Evolutionary conservation across 92 coral and sea anemone genomes (phyloP).

Genomic region (Heteractis magnifica): DNA sequence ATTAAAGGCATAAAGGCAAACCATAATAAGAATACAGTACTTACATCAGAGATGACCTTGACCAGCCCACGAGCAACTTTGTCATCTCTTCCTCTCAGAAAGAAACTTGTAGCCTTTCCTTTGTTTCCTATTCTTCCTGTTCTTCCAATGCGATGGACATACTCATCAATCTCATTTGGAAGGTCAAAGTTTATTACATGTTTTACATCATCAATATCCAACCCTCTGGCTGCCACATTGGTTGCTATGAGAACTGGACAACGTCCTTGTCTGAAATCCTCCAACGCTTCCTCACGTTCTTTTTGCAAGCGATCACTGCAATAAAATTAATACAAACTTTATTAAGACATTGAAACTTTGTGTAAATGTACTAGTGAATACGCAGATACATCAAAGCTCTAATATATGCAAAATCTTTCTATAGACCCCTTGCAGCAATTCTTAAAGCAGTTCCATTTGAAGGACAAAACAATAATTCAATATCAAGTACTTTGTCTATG

Average conservation of each 20-base stretch:
- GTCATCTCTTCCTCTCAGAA: slow-evolving; percentile 77
- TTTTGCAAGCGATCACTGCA: slow-evolving; percentile 79
- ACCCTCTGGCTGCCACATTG: slow-evolving; percentile 92
- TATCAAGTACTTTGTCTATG: too few species aligned
- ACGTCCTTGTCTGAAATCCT: slow-evolving; percentile 81
- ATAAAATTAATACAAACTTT: neutral
- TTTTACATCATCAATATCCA: slow-evolving; percentile 84
- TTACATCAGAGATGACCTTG: slow-evolving; percentile 90
- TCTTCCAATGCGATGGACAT: slow-evolving; percentile 90
- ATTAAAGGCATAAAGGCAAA: too few species aligned
- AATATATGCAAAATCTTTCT: too few species aligned
- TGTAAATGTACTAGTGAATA: neutral
- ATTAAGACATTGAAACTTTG: too few species aligned
- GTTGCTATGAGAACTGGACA: slow-evolving; percentile 90
- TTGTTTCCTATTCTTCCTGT: slow-evolving; percentile 93
- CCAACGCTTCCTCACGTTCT: slow-evolving; percentile 85
- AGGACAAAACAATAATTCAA: too few species aligned
- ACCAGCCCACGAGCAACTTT: slow-evolving; percentile 87
- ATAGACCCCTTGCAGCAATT: too few species aligned
- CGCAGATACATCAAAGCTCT: too few species aligned
- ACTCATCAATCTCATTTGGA: slow-evolving; percentile 82
- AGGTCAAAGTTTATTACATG: slow-evolving; percentile 92
- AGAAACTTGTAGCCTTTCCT: slow-evolving; percentile 85
- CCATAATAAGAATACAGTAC: slow-evolving; percentile 15
- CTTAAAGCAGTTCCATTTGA: too few species aligned